Evolutionary conservation across 2,797 vertebrate species (phyloP).

Genomic region (Zenarchopterus dispar): DNA sequence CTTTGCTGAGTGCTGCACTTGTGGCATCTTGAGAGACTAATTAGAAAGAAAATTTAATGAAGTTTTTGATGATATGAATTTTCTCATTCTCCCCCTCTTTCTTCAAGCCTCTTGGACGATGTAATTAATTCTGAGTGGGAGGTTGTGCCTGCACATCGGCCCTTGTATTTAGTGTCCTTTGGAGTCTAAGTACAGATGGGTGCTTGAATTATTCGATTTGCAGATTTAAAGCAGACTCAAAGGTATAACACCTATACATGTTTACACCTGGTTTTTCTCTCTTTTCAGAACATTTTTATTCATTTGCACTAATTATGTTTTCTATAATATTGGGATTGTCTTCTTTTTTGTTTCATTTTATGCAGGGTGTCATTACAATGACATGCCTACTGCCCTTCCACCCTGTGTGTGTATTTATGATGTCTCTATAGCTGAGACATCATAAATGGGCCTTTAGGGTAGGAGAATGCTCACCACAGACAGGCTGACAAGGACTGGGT

Average conservation of each 20-base stretch:
- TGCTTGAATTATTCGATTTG: constrained; percentile 26
- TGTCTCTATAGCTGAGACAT: no score
- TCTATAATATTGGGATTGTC: no score
- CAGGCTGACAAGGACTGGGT: no score
- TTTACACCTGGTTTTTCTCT: no score
- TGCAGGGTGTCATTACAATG: no score
- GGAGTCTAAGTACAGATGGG: constrained; percentile 27
- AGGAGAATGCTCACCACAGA: no score
- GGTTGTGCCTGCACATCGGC: constrained; percentile 30
- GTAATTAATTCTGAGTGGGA: constrained; percentile 52
- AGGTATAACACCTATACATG: not conserved
- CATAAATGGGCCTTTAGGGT: no score
- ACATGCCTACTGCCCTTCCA: no score
- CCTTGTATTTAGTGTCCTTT: constrained; percentile 36
- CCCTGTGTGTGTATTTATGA: no score
- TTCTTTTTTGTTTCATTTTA: no score
- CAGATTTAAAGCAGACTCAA: constrained; percentile 1
- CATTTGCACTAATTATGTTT: no score
- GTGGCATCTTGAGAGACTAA: constrained; percentile 32
- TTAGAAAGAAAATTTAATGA: constrained; percentile 14
- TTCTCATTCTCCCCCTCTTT: constrained; percentile 3
- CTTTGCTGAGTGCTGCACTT: constrained; percentile 27
- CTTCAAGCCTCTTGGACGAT: constrained; percentile 32
- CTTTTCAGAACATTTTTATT: no score
- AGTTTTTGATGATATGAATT: constrained; percentile 33